Base-by-base conservation (phyloP, 2,888 invertebrate genomes). In the Yponomeuta plumbellus region DNA sequence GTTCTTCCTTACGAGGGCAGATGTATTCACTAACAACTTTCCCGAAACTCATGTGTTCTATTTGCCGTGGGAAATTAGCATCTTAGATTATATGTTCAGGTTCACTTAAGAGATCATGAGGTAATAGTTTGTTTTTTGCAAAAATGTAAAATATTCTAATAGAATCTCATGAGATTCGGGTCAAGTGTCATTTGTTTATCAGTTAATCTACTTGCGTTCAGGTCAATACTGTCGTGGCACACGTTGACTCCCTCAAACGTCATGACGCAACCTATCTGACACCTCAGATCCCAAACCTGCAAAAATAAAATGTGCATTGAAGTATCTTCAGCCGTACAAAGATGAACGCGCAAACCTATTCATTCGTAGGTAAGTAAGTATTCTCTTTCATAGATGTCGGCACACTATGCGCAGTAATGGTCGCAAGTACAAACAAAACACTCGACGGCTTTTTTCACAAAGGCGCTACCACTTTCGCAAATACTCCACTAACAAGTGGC, bases 241-340 rank as follows among this genome's bases (percentile, higher is more conserved):
- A 93, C 84, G 69, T 92, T 83, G 11, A 93, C 92, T 3, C 93
- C 93, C 76, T 91, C 87, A 66, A 94, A 92, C 0, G 91, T 88
- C 78, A 88, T 86, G 13, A 92, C 83, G 68, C 92, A 92, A 2
- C 93, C 93, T 8, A 86, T 78, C 64, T 83, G 77, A 66, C 89
- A 87, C 69, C 93, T 81, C 20, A 80, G 77, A 71, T 93, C 93
- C 93, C 93, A 93, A 67, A 93, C 86, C 93, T 93, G 78, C 64
- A 69, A 61, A 65, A 20, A 66, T 20, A 0, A 65, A 39, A 52
- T 22, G 17, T n/a, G 34, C 8, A 3, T 34, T 23, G 21, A 39
- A 63, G 20, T 40, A 0, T n/a, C 40, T 40, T 8, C 8, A 61
- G 22, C 5, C 57, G 10, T n/a, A 57, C 10, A 20, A 0, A n/a